phyloP scores from a whole-genome alignment of 2,888 invertebrate species.

The Buathra laborator region DNA sequence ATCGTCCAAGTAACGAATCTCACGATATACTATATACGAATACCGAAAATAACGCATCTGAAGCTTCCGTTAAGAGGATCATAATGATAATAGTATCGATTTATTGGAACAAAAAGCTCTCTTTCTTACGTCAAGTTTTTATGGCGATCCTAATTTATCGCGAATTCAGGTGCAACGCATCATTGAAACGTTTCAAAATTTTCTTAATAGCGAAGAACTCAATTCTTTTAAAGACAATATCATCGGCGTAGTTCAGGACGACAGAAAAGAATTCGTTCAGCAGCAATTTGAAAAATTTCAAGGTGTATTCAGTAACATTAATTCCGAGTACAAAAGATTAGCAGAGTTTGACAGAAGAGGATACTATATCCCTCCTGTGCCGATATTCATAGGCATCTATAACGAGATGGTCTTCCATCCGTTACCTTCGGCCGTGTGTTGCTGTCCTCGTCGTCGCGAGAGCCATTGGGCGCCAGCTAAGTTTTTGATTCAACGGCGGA shows the following conservation, averaged over 20 bases:
- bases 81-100: background rate
- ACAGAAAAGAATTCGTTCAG: too few relatives aligned
- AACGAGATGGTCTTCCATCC: too few relatives aligned
- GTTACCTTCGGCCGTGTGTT: too few relatives aligned
- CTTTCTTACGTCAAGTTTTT: constrained; percentile 15
- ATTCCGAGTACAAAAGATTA: constrained; percentile 20
- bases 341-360: constrained; percentile 13
- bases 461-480: too few relatives aligned
- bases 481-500: too few relatives aligned
- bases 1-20: background rate
- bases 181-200: too few relatives aligned
- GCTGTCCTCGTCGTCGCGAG: too few relatives aligned
- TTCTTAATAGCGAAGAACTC: too few relatives aligned
- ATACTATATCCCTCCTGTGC: constrained; percentile 9
- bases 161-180: constrained; percentile 35
- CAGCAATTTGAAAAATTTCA: too few relatives aligned
- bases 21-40: background rate
- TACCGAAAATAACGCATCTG: background rate
- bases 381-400: constrained; percentile 34
- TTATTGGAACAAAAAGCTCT: constrained; percentile 14
- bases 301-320: constrained; percentile 8
- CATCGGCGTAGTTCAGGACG: too few relatives aligned
- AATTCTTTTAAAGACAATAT: too few relatives aligned
- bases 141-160: constrained; percentile 32
- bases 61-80: background rate